Evolutionary conservation across 2,888 invertebrate genomes (phyloP), one percentile per base, ranked within the genome.

Genomic region (Phymatocera aterrima): DNA sequence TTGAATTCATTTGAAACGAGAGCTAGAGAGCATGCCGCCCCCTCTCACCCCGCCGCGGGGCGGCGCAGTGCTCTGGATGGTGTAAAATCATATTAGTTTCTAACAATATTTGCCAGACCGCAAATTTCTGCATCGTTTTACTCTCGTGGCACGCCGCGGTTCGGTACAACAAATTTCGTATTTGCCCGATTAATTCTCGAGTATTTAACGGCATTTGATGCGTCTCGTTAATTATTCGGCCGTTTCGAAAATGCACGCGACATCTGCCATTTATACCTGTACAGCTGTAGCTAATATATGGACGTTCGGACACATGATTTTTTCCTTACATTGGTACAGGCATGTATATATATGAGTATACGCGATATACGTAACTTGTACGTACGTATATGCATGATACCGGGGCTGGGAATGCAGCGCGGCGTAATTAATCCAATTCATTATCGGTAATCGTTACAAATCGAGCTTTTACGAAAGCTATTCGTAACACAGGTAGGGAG

Each of bases 161-260:
- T 54, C 28, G 15, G 79, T 81, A 86, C 84, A 84, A 86, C 88
- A 87, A 87, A 88, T 88, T 87, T 88, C 85, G 85, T 88, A 86
- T 87, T 88, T 88, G 86, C 85, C 83, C 86, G 86, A 88, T 88
- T 88, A 88, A 88, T 88, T 88, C 85, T 83, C 80, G 83, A 80
- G 83, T 85, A 83, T 87, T 88, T 87, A 88, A 87, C 87, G 87
- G 88, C 86, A 87, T 88, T 88, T 87, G 87, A 87, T 88, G n/a
- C n/a, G 87, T 87, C 86, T 86, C 86, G 86, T 85, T 87, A 88
- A 88, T 88, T 88, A 88, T 87, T 88, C 86, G 85, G n/a, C n/a
- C n/a, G n/a, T n/a, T n/a, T n/a, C n/a, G n/a, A n/a, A n/a, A n/a
- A n/a, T n/a, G n/a, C n/a, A n/a, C n/a, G n/a, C n/a, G n/a, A n/a